A percentile compares a stretch with the other conserved stretches of the same genome.
phyloP scores from a whole-genome alignment of 2,797 vertebrate genomes.

The Bovichtus diacanthus region DNA sequence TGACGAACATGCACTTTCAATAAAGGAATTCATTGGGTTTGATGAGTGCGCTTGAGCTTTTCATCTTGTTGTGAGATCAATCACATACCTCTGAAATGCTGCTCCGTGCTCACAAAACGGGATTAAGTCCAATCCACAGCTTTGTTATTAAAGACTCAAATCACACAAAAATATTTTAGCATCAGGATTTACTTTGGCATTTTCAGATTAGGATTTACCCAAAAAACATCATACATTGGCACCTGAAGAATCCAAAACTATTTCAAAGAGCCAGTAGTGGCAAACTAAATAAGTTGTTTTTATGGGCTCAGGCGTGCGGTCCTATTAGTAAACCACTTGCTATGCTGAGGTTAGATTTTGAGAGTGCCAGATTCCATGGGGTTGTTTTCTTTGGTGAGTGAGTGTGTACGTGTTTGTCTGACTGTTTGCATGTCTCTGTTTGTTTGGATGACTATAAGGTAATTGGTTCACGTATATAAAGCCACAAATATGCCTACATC shows the following conservation, averaged over 20 bases:
- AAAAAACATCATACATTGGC: slow-evolving; percentile 67
- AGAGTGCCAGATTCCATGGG: slow-evolving; percentile 72
- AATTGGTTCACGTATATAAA: slow-evolving; percentile 51
- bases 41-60: background rate
- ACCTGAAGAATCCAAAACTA: slow-evolving; percentile 74
- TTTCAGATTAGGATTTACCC: slow-evolving; percentile 55
- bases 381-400: slow-evolving; percentile 71
- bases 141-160: slow-evolving; percentile 51
- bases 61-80: slow-evolving; percentile 14
- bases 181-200: slow-evolving; percentile 67
- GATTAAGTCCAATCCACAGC: background rate
- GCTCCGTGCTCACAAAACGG: slow-evolving; percentile 6
- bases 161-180: slow-evolving; percentile 47
- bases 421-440: slow-evolving; percentile 40
- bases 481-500: slow-evolving; percentile 37
- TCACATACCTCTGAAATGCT: slow-evolving; percentile 1
- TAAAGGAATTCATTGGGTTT: background rate
- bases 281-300: slow-evolving; percentile 79
- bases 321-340: slow-evolving; percentile 79
- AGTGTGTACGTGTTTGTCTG: slow-evolving; percentile 56
- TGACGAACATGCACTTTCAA: background rate
- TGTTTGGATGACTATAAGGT: slow-evolving; percentile 53
- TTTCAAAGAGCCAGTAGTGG: slow-evolving; percentile 69
- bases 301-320: slow-evolving; percentile 72
- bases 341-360: slow-evolving; percentile 72